phyloP scores from a whole-genome alignment of 2,888 invertebrate genomes.

The Gastracanthus pulcherrimus region DNA sequence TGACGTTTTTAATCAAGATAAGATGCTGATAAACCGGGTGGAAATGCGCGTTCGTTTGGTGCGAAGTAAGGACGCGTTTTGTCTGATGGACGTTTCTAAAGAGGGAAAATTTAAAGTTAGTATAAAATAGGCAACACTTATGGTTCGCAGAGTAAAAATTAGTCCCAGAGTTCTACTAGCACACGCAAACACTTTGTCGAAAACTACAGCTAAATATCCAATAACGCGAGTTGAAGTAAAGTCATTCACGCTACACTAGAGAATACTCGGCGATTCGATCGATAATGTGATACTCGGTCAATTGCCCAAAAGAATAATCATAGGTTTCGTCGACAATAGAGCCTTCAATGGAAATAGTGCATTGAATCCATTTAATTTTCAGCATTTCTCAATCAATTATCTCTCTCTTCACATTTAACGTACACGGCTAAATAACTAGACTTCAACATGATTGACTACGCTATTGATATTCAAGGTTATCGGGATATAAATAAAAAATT shows the following conservation, averaged over 20 bases:
- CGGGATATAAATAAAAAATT: background rate
- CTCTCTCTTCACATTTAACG: constrained; percentile 60
- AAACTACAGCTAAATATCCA: constrained; percentile 63
- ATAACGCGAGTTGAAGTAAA: constrained; percentile 61
- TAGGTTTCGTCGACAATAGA: constrained; percentile 1
- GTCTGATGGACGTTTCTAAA: constrained; percentile 14
- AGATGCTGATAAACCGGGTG: constrained; percentile 61
- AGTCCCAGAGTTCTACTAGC: constrained; percentile 62
- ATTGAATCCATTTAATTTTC: no score
- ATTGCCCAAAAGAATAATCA: constrained; percentile 18
- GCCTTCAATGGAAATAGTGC: constrained; percentile 30
- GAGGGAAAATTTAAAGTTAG: background rate
- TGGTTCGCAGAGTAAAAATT: constrained; percentile 60
- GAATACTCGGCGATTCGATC: constrained; percentile 62
- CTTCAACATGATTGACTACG: no score
- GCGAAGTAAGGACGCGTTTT: constrained; percentile 52
- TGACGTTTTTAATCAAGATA: constrained; percentile 62
- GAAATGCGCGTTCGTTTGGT: constrained; percentile 59
- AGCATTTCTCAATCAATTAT: no score
- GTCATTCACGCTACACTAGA: constrained; percentile 59
- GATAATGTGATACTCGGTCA: constrained; percentile 65
- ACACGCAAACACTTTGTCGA: constrained; percentile 61
- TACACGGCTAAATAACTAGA: no score
- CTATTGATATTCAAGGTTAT: constrained; percentile 34
- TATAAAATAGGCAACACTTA: constrained; percentile 54